Evolutionary conservation across 2,113 vertebrate species (phyloP), one percentile per base, ranked within the genome.

Genomic region (Halichoeres trimaculatus): DNA sequence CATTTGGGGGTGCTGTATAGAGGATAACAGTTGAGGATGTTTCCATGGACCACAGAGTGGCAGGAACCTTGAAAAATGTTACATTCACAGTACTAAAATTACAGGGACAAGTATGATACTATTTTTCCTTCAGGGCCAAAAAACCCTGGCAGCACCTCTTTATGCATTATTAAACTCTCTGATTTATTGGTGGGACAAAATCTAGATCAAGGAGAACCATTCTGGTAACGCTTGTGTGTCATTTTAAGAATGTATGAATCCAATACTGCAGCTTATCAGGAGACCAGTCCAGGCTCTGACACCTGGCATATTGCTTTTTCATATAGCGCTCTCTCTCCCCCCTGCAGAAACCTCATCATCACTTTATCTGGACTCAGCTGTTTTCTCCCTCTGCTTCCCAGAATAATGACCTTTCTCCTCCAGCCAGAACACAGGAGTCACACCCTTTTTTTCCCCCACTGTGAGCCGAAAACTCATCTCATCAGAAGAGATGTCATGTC

Each of bases 351-450:
- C 78, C 38, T 65, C 78, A 74, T 78, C 58, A 40, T 70, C 35
- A 51, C 45, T 79, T 71, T 73, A 58, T 81, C 64, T 72, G 76
- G 68, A 85, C 64, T 85, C 77, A 75, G 77, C 70, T 80, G 63
- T 74, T 84, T 62, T 24, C 34, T 51, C 12, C 70, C 61, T 78
- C 76, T 75, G 74, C 69, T 80, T 86, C 52, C 36, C 48, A 66
- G n/a, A 59, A 10, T 72, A 81, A 86, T 83, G 81, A 83, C 79
- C 79, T 85, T 86, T 83, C 66, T 79, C 60, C 51, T 71, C 43
- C 76, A 70, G 45, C 64, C 78, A 84, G 60, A 82, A 78, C 60
- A 82, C 53, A 81, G 20, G 30, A 76, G 68, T 78, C 78, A 78
- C 60, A 78, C 50, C 61, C 16, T 38, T 51, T 48, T 85, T 80